phyloP scores from a whole-genome alignment of 1,140 invertebrate species.

The Cylas formicarius region DNA sequence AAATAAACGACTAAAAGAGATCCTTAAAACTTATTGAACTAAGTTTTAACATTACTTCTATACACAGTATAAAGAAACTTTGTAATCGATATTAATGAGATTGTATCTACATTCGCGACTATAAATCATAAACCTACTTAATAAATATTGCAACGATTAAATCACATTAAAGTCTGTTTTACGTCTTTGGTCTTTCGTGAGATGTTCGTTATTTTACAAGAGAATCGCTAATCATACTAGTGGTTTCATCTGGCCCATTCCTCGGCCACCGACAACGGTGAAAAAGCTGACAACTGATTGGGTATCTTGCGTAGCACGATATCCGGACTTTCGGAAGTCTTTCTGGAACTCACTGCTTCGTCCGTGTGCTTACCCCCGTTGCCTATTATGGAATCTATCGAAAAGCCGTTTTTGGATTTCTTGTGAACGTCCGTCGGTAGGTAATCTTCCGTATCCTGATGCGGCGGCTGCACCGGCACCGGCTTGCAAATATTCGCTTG shows the following conservation, averaged over 20 bases:
- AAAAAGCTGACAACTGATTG: constrained; percentile 37
- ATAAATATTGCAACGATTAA: constrained; percentile 33
- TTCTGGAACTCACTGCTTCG: constrained; percentile 21
- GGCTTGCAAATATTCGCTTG: constrained; percentile 47
- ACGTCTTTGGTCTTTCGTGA: constrained; percentile 29
- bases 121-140: constrained; percentile 10
- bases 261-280: constrained; percentile 33
- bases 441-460: constrained; percentile 34
- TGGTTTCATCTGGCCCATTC: constrained; percentile 41
- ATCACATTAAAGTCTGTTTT: constrained; percentile 30
- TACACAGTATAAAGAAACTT: constrained; percentile 28
- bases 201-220: constrained; percentile 3
- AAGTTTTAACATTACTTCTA: constrained; percentile 24
- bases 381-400: constrained; percentile 41
- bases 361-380: constrained; percentile 22
- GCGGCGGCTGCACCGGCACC: constrained; percentile 45
- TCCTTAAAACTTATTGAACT: constrained; percentile 27
- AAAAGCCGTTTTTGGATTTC: constrained; percentile 38
- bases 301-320: constrained; percentile 27
- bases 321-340: constrained; percentile 26
- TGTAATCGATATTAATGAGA: constrained; percentile 7
- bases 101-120: constrained; percentile 14
- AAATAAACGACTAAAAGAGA: constrained; percentile 1
- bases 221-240: neutral
- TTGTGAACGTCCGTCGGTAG: constrained; percentile 32